Conservation (phyloP, 2,797 vertebrate species). For the Paedocypris micromegethes region DNA sequence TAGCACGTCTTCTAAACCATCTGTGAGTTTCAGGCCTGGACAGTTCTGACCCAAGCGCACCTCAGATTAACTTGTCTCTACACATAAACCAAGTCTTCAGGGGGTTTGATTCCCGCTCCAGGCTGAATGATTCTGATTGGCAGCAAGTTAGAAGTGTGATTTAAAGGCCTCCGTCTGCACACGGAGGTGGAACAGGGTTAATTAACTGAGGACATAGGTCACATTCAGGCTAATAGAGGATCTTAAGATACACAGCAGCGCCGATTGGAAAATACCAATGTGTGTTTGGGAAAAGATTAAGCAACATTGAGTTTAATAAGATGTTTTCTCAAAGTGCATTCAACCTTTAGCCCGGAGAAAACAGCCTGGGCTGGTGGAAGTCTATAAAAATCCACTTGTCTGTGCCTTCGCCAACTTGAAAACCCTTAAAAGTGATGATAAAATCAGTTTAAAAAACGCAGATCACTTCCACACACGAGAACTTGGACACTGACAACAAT, state of each 20-base stretch:
- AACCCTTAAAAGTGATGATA: not conserved
- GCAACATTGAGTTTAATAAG: constrained; percentile 20
- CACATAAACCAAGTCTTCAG: constrained; percentile 53
- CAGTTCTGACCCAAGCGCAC: constrained; percentile 59
- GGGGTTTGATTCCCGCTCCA: constrained; percentile 55
- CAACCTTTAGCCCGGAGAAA: constrained; percentile 14
- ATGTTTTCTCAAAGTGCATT: constrained; percentile 4
- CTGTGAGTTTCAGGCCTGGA: constrained; percentile 56
- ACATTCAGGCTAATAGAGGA: constrained; percentile 64
- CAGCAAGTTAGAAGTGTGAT: constrained; percentile 64
- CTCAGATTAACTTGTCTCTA: constrained; percentile 66
- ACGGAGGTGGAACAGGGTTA: constrained; percentile 59
- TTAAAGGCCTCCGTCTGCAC: constrained; percentile 62
- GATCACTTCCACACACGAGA: not conserved
- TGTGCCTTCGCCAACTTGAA: constrained; percentile 1
- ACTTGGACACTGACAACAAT: too few relatives aligned
- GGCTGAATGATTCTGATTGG: constrained; percentile 67
- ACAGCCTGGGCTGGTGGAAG: not conserved
- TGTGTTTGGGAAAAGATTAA: constrained; percentile 8
- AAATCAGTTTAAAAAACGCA: not conserved
- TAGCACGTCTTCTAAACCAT: constrained; percentile 57
- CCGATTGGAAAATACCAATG: constrained; percentile 5
- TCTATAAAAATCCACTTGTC: constrained; percentile 4
- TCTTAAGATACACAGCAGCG: constrained; percentile 54
- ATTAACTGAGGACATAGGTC: constrained; percentile 68